Evolutionary conservation across 2,113 vertebrate genomes (phyloP).

Genomic region (Tachycineta bicolor): DNA sequence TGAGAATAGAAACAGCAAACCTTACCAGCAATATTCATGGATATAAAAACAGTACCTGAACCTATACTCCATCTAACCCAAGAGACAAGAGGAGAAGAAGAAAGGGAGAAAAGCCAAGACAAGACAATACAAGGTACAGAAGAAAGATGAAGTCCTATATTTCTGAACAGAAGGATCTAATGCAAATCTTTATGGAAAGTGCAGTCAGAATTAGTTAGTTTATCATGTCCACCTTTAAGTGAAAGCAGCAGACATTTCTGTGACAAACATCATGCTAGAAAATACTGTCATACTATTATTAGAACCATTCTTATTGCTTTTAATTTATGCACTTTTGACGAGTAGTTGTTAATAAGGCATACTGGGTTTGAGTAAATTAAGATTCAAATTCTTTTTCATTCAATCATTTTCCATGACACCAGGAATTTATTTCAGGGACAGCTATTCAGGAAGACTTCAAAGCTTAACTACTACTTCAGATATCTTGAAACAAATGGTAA

Average conservation of each 20-base stretch:
- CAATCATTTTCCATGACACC: not conserved
- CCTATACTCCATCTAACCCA: not conserved
- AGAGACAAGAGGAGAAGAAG: not conserved
- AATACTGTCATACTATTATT: not conserved
- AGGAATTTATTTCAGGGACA: not conserved
- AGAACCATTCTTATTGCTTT: not conserved
- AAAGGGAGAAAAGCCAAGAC: not conserved
- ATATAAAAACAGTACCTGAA: not conserved
- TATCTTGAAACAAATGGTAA: not conserved
- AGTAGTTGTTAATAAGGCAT: not conserved
- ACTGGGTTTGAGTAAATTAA: not conserved
- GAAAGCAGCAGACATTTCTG: not conserved
- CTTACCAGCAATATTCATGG: not conserved
- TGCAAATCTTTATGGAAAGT: not conserved
- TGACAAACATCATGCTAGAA: not conserved
- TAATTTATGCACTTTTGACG: not conserved
- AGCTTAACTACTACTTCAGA: not conserved
- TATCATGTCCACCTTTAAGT: not conserved
- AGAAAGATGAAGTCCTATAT: not conserved
- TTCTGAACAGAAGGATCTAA: not conserved
- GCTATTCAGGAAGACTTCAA: not conserved
- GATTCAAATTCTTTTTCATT: not conserved
- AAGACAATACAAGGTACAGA: rapidly evolving
- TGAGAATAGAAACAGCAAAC: not conserved
- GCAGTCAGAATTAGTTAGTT: not conserved